phyloP scores from a whole-genome alignment of 2,113 vertebrate species.

The Apteryx mantelli region DNA sequence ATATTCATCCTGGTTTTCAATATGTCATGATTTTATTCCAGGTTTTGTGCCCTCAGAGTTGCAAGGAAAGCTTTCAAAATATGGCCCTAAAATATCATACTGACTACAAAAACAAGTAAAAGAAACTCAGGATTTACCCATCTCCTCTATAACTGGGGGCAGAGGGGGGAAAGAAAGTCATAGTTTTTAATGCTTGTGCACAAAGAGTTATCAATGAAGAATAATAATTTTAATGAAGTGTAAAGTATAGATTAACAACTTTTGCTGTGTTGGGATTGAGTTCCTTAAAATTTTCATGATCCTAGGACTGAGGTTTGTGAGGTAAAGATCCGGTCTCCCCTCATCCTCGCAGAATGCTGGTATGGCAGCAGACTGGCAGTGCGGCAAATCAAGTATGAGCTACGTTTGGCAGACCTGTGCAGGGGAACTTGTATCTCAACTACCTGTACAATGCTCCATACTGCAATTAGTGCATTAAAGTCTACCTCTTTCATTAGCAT shows the following conservation, averaged over 20 bases:
- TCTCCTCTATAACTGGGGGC: background rate
- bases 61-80: background rate
- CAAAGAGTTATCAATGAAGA: background rate
- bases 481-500: background rate
- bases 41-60: background rate
- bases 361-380: background rate
- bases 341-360: background rate
- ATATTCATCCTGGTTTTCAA: background rate
- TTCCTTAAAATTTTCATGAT: background rate
- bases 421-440: background rate
- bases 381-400: background rate
- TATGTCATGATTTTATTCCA: background rate
- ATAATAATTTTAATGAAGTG: background rate
- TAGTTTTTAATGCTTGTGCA: background rate
- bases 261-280: background rate
- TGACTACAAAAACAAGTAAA: background rate
- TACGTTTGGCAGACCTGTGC: background rate
- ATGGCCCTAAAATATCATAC: background rate
- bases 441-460: background rate
- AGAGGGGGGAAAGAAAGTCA: background rate
- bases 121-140: background rate
- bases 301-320: background rate
- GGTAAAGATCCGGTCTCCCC: background rate
- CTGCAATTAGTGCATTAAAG: background rate
- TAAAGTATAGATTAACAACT: background rate